Conservation (phyloP, 2,113 vertebrate species). For the Oceanites oceanicus region DNA sequence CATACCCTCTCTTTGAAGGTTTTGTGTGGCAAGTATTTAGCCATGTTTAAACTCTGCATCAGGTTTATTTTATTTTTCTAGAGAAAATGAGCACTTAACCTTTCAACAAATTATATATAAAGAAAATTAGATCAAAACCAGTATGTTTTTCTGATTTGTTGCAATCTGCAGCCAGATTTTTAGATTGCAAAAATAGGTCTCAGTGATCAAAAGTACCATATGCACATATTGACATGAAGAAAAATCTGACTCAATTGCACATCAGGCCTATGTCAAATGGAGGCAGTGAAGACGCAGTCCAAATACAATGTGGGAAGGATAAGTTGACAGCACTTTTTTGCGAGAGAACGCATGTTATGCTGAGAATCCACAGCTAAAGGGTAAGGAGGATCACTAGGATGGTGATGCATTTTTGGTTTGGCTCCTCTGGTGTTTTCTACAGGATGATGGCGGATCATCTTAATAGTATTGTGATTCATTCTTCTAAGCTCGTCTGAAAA, state of each 20-base stretch:
- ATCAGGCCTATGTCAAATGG: neutral
- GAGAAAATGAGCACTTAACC: neutral
- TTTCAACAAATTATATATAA: neutral
- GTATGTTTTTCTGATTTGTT: neutral
- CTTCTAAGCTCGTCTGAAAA: constrained; percentile 32
- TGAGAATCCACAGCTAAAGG: constrained; percentile 15
- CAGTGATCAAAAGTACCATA: neutral
- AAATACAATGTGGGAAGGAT: neutral
- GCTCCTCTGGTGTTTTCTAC: neutral
- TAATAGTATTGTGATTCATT: neutral
- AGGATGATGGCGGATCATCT: neutral
- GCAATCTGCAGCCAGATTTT: neutral
- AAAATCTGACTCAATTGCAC: neutral
- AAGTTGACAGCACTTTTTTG: neutral
- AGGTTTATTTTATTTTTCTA: neutral
- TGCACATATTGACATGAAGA: neutral
- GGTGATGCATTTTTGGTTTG: constrained; percentile 6
- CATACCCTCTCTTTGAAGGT: neutral
- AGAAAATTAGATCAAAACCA: neutral
- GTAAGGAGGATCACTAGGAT: neutral
- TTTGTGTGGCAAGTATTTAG: neutral
- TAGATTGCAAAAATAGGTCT: neutral
- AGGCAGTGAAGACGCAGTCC: neutral
- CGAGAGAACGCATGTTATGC: neutral
- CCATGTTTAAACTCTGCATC: neutral